These are phyloP conservation scores for Plebejus anna DNA, from an alignment of 2,888 invertebrate species.

Conservation along the genomic window DNA sequence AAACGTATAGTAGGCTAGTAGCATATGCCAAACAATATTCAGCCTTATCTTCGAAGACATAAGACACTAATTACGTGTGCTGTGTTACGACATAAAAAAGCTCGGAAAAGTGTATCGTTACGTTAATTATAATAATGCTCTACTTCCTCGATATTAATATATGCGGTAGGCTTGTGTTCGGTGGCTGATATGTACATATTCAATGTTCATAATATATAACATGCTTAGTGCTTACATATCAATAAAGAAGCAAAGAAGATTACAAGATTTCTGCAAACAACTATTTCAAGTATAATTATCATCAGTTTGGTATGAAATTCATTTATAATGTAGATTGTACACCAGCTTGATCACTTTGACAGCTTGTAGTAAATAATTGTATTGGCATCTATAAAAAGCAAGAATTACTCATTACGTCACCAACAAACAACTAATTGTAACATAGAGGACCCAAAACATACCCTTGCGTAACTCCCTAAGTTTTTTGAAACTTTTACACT, in stretches of 20 bases:
- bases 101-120: conserved; percentile 5
- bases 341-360: too few species aligned
- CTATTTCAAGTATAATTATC: not conserved
- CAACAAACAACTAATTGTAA: not conserved
- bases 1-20: not conserved
- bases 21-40: not conserved
- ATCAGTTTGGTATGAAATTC: too few species aligned
- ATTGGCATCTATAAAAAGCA: too few species aligned
- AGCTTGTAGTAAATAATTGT: too few species aligned
- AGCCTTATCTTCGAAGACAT: not conserved
- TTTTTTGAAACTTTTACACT: not conserved
- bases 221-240: not conserved
- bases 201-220: conserved; percentile 1
- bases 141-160: conserved; percentile 2
- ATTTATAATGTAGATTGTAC: too few species aligned
- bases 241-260: not conserved
- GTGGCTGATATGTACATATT: not conserved
- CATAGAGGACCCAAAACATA: not conserved
- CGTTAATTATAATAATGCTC: not conserved
- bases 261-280: not conserved
- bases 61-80: not conserved
- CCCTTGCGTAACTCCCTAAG: not conserved
- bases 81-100: not conserved
- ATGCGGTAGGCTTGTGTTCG: not conserved
- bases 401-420: not conserved